These are phyloP conservation scores for Tenualosa thibaudeaui DNA, from an alignment of 2,797 vertebrate genomes.

Conservation along the genomic window DNA sequence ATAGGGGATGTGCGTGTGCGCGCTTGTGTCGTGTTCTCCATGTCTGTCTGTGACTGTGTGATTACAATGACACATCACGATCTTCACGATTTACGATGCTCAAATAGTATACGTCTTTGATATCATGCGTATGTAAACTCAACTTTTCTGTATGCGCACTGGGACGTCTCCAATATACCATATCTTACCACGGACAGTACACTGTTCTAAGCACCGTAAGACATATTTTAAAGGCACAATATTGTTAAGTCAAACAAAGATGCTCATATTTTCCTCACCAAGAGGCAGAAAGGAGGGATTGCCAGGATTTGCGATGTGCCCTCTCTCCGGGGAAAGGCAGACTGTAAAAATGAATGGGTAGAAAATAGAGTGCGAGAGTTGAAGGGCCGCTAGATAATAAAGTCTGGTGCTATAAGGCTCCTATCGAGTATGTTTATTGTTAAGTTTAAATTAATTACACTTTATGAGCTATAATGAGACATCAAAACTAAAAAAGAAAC, in stretches of 20 bases:
- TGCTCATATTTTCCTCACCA: slow-evolving; percentile 53
- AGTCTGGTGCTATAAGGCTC: slow-evolving; percentile 41
- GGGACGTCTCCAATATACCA: slow-evolving; percentile 2
- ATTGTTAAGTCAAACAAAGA: slow-evolving; percentile 48
- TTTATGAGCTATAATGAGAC: too few relatives aligned
- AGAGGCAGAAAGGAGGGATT: slow-evolving; percentile 70
- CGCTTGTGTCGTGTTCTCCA: background rate
- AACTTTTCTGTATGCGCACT: slow-evolving; percentile 16
- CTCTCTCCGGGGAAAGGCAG: slow-evolving; percentile 54
- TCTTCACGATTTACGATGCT: slow-evolving; percentile 3
- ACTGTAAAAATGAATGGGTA: slow-evolving; percentile 79
- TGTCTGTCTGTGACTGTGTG: slow-evolving; percentile 19
- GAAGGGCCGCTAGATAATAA: slow-evolving; percentile 75
- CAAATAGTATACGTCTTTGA: background rate
- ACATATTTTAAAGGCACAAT: background rate
- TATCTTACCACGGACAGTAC: background rate
- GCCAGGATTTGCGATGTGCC: slow-evolving; percentile 72
- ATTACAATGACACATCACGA: slow-evolving; percentile 18
- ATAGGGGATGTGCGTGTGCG: slow-evolving; percentile 20
- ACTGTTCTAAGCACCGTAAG: background rate
- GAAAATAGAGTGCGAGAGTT: slow-evolving; percentile 77
- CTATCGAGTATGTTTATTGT: slow-evolving; percentile 36
- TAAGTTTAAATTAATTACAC: background rate
- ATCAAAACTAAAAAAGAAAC: background rate
- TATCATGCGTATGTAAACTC: slow-evolving; percentile 1